A percentile compares a stretch with the other conserved stretches of the same genome.
Conservation (phyloP, 2,888 invertebrate species). For the Euzetes globulus region DNA sequence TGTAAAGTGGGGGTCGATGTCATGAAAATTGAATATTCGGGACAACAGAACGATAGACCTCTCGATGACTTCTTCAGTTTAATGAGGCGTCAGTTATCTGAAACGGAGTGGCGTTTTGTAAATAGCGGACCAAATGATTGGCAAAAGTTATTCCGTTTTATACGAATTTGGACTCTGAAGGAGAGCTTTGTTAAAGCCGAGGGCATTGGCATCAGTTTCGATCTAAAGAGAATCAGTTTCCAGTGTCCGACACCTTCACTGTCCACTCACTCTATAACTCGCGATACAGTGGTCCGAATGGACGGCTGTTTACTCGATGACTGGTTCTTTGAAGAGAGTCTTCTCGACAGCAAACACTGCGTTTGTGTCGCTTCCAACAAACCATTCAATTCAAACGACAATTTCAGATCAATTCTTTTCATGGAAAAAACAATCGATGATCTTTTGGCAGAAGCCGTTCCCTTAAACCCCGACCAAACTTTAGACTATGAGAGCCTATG, state of each 20-base stretch:
- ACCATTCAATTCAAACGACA: neutral
- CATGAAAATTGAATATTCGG: slow-evolving; percentile 67
- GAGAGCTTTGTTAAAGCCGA: slow-evolving; percentile 89
- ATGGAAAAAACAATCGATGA: slow-evolving; percentile 34
- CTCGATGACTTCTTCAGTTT: slow-evolving; percentile 73
- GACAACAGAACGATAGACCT: slow-evolving; percentile 56
- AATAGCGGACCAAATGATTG: slow-evolving; percentile 53
- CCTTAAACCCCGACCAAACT: slow-evolving; percentile 25
- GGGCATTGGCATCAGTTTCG: slow-evolving; percentile 72
- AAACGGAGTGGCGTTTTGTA: slow-evolving; percentile 70
- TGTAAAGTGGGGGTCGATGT: slow-evolving; percentile 61
- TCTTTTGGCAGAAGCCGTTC: slow-evolving; percentile 35
- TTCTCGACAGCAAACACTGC: slow-evolving; percentile 66
- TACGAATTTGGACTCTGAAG: slow-evolving; percentile 80
- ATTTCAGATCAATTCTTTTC: neutral
- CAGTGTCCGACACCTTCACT: slow-evolving; percentile 40
- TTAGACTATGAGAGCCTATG: slow-evolving; percentile 35
- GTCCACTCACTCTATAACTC: slow-evolving; percentile 40
- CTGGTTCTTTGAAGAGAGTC: slow-evolving; percentile 77
- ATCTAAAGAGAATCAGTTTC: slow-evolving; percentile 70
- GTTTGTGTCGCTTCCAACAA: slow-evolving; percentile 61
- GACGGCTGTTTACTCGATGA: slow-evolving; percentile 54
- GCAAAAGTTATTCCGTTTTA: slow-evolving; percentile 70
- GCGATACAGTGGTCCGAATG: slow-evolving; percentile 61
- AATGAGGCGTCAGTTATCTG: slow-evolving; percentile 77